phyloP scores from a whole-genome alignment of 2,797 vertebrate genomes.

The Chaunax sp. region DNA sequence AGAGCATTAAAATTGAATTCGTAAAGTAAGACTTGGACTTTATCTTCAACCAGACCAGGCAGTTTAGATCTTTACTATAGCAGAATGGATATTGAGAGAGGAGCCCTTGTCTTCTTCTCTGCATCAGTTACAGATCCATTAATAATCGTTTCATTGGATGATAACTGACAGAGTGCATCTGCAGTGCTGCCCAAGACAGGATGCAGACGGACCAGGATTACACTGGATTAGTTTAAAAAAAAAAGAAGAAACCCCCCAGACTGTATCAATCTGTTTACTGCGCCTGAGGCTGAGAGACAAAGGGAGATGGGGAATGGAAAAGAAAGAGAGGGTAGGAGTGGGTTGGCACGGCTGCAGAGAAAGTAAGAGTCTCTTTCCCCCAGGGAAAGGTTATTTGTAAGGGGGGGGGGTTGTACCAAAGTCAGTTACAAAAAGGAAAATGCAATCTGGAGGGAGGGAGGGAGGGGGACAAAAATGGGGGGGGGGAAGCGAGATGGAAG shows the following conservation, averaged over 20 bases:
- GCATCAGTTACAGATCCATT: slow-evolving; percentile 37
- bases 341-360: slow-evolving; percentile 42
- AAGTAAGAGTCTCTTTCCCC: slow-evolving; percentile 63
- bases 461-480: slow-evolving; percentile 43
- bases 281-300: slow-evolving; percentile 60
- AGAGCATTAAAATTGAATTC: not conserved
- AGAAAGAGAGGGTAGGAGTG: slow-evolving; percentile 30
- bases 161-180: slow-evolving; percentile 50
- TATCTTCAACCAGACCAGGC: not conserved
- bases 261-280: slow-evolving; percentile 62
- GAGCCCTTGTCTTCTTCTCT: not conserved
- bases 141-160: slow-evolving; percentile 54
- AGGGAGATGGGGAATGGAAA: slow-evolving; percentile 38
- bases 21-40: not conserved
- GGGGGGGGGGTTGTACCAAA: slow-evolving; percentile 79
- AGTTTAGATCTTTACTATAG: slow-evolving; percentile 3
- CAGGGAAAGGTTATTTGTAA: slow-evolving; percentile 78
- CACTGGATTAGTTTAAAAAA: slow-evolving; percentile 64
- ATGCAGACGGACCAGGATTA: slow-evolving; percentile 59
- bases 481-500: slow-evolving; percentile 52
- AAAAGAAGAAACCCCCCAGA: slow-evolving; percentile 34
- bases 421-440: slow-evolving; percentile 77
- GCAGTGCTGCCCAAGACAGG: slow-evolving; percentile 38
- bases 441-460: slow-evolving; percentile 53
- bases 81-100: slow-evolving; percentile 5